These are phyloP conservation scores for Brachynemurus nebulosus DNA, from an alignment of 2,888 invertebrate species.

Conservation along the genomic window DNA sequence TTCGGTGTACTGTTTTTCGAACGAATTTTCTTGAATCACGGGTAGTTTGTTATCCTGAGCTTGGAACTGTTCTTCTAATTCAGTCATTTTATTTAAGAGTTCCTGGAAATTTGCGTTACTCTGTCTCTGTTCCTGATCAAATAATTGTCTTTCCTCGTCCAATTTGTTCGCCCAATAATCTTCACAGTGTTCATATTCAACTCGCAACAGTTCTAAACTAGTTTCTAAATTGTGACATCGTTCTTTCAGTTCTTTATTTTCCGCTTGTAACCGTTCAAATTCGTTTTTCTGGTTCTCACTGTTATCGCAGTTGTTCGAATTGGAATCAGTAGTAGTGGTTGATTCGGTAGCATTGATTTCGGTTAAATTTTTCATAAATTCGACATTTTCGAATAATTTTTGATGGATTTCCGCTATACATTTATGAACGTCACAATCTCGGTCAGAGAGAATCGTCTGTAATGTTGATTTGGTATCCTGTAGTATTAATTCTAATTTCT, in stretches of 20 bases:
- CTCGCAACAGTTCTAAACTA: slow-evolving; percentile 57
- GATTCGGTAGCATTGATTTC: slow-evolving; percentile 2
- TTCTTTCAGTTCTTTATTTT: slow-evolving; percentile 30
- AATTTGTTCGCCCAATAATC: slow-evolving; percentile 75
- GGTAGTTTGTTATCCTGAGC: slow-evolving; percentile 42
- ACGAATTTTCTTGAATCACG: slow-evolving; percentile 61
- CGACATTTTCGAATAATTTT: slow-evolving; percentile 3
- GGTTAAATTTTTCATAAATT: slow-evolving; percentile 1
- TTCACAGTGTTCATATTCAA: slow-evolving; percentile 72
- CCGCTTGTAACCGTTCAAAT: slow-evolving; percentile 14
- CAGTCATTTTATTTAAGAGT: slow-evolving; percentile 58
- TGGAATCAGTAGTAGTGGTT: not conserved
- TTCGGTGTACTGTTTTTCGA: slow-evolving; percentile 58
- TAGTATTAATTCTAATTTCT: slow-evolving; percentile 37
- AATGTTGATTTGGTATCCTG: slow-evolving; percentile 27
- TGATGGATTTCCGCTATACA: slow-evolving; percentile 5
- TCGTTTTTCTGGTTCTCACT: no score
- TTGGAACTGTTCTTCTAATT: slow-evolving; percentile 63
- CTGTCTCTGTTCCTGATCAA: slow-evolving; percentile 60
- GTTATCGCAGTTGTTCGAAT: no score
- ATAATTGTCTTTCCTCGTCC: slow-evolving; percentile 59
- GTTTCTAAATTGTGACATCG: slow-evolving; percentile 54
- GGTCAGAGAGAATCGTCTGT: not conserved
- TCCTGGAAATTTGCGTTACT: slow-evolving; percentile 64
- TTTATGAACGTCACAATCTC: slow-evolving; percentile 6